Evolutionary conservation across 2,888 invertebrate species (phyloP), one percentile per base, ranked within the genome.

Genomic region (Aspidiotus rigidus): DNA sequence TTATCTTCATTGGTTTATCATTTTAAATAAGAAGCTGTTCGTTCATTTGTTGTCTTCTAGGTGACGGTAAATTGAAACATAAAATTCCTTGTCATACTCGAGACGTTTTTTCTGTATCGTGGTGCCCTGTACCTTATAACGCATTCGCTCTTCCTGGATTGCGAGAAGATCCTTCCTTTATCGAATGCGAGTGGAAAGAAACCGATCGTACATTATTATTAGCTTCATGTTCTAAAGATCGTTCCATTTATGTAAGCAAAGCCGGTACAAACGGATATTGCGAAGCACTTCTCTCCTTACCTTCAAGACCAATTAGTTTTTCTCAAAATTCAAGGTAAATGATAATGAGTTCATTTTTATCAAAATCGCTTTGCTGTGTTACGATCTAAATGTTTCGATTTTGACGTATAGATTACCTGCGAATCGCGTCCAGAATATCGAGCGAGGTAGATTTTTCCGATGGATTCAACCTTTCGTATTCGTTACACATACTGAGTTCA

Each of bases 41-140:
- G 53, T 11, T n/a, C 13, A 53, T n/a, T 11, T 53, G 53, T 53
- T 53, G 71, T 72, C 63, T 66, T 72, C 64, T 62, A 84, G 86
- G 81, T 71, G 75, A 76, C 71, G 86, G 86, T 1, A 81, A 78
- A 73, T 73, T 85, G 42, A 71, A 85, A 13, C 84, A 84, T 74
- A 86, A 84, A 78, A 80, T 93, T 13, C 81, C 87, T 73, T 87
- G 87, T 0, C 91, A 93, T 77, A 87, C 90, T 76, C 83, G 84
- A 57, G 85, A 86, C 74, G 82, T 93, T 40, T 81, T 85, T 11
- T 84, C 84, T 73, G 75, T 91, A 28, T 81, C 84, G 40, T 92
- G 90, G 90, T 89, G 89, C 77, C 90, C 86, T 8, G 78, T 79
- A 11, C 79, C 82, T 11, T 76, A 79, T 57, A 83, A 83, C 76